These are phyloP conservation scores for Perithous albicinctus DNA, from an alignment of 2,888 invertebrate species.

Conservation along the genomic window DNA sequence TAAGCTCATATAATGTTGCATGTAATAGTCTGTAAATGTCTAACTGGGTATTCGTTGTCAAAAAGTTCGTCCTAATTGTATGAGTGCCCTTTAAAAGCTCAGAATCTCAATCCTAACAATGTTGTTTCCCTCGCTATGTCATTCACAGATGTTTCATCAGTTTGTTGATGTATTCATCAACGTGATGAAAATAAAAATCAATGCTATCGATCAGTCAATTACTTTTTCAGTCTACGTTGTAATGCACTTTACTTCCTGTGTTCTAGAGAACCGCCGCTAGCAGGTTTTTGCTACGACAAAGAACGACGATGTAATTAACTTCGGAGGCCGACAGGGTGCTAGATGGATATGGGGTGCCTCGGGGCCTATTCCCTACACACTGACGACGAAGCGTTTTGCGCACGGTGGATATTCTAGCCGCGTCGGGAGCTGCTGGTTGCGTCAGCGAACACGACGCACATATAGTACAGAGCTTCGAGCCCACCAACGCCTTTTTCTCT, in stretches of 20 bases:
- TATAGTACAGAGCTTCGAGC: neutral
- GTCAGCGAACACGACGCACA: constrained; percentile 13
- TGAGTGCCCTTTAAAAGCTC: neutral
- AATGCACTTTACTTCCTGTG: constrained; percentile 3
- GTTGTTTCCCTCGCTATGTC: neutral
- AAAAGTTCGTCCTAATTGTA: neutral
- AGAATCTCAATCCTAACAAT: neutral
- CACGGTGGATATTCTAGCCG: constrained; percentile 35
- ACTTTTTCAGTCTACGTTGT: constrained; percentile 9
- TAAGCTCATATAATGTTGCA: too few species aligned
- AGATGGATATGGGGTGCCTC: constrained; percentile 40
- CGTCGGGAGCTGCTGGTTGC: neutral
- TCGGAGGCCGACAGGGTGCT: constrained; percentile 37
- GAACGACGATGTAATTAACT: constrained; percentile 47
- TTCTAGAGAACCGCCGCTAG: constrained; percentile 2
- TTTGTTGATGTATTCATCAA: neutral
- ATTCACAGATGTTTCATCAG: neutral
- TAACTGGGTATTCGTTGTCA: neutral
- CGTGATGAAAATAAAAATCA: constrained; percentile 27
- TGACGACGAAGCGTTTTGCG: constrained; percentile 28
- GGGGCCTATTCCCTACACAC: constrained; percentile 22
- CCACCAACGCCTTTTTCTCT: constrained; percentile 23
- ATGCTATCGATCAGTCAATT: constrained; percentile 35
- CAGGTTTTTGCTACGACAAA: constrained; percentile 42
- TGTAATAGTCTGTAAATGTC: too few species aligned